Percentiles rank a stretch among this genome's conserved stretches.
Conservation (phyloP, 2,888 invertebrate species). For the Coenonympha glycerion region DNA sequence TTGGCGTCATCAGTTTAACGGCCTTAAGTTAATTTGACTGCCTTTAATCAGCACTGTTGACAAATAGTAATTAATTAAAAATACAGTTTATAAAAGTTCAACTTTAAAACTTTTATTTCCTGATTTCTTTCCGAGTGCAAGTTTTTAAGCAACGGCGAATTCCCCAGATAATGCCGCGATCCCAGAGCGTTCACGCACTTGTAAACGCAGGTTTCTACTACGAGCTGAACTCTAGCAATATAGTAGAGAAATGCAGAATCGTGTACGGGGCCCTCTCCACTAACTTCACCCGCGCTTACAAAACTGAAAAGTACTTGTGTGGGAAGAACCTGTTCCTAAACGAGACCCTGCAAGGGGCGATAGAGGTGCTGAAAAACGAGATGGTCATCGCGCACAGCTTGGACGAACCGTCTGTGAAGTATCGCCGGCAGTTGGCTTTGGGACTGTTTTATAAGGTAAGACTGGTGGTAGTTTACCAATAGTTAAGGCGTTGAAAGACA, state of each 20-base stretch:
- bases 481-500: no score
- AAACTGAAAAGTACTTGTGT: slow-evolving; percentile 66
- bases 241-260: slow-evolving; percentile 51
- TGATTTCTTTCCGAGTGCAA: no score
- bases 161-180: slow-evolving; percentile 80
- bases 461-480: no score
- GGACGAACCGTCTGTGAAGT: slow-evolving; percentile 76
- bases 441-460: slow-evolving; percentile 80
- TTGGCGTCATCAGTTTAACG: no score
- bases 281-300: slow-evolving; percentile 56
- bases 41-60: no score
- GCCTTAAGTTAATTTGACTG: no score
- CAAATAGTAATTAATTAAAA: no score
- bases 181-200: slow-evolving; percentile 83
- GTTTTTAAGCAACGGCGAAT: no score
- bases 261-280: slow-evolving; percentile 77
- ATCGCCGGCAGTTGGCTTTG: slow-evolving; percentile 76
- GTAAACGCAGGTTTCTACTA: slow-evolving; percentile 83
- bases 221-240: slow-evolving; percentile 50
- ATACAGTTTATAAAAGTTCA: no score
- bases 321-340: slow-evolving; percentile 58
- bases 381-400: slow-evolving; percentile 50
- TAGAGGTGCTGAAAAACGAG: slow-evolving; percentile 41
- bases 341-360: slow-evolving; percentile 51
- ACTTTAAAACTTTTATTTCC: no score